Conservation (phyloP, 2,888 invertebrate species). For the Hipparchia semele region DNA sequence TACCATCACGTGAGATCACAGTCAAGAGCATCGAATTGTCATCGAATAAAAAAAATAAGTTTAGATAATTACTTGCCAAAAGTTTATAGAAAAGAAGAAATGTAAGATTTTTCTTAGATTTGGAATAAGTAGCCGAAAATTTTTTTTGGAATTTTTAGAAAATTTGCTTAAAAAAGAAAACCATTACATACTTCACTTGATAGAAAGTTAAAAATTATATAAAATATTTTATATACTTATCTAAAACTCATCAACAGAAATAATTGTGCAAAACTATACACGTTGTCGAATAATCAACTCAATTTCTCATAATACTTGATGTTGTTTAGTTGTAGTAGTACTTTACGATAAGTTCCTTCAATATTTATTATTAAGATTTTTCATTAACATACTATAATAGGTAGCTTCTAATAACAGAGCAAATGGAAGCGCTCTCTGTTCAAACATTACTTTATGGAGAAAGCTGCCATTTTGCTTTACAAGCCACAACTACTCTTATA, state of each 20-base stretch:
- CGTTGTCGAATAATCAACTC: background rate
- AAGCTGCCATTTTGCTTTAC: constrained; percentile 18
- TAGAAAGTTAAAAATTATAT: background rate
- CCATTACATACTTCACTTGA: background rate
- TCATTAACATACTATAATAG: constrained; percentile 26
- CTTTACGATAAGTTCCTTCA: background rate
- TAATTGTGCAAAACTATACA: too few species aligned
- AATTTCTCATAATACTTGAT: background rate
- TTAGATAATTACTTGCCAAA: background rate
- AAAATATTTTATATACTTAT: too few species aligned
- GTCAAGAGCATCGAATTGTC: too few species aligned
- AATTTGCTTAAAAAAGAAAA: too few species aligned
- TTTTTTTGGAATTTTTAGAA: too few species aligned
- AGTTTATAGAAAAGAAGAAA: background rate
- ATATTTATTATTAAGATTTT: constrained; percentile 19
- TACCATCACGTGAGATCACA: too few species aligned
- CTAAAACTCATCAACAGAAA: too few species aligned
- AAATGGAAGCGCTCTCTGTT: constrained; percentile 27
- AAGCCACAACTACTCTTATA: constrained; percentile 15
- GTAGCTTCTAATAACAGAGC: constrained; percentile 28
- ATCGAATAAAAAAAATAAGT: background rate
- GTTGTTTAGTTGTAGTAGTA: background rate
- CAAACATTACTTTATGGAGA: constrained; percentile 29
- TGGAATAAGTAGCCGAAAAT: too few species aligned
- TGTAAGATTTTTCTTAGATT: too few species aligned